Evolutionary conservation across 2,888 invertebrate species (phyloP).

Genomic region (Synergus umbraculus): DNA sequence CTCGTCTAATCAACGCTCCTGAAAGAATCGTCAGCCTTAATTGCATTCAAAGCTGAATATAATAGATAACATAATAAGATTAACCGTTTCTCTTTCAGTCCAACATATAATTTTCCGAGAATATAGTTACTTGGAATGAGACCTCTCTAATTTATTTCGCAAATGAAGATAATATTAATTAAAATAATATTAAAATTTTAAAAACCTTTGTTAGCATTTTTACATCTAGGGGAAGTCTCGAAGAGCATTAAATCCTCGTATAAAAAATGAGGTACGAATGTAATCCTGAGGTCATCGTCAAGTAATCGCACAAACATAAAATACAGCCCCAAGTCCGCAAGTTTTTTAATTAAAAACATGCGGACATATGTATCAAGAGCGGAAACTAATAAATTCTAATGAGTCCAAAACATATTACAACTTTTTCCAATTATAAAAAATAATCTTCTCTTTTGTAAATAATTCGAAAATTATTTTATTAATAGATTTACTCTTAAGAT

Average conservation of each 20-base stretch:
- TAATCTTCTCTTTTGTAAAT: too few species aligned
- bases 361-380: too few species aligned
- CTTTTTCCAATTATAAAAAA: too few species aligned
- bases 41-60: conserved; percentile 61
- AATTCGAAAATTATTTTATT: too few species aligned
- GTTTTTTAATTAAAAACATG: too few species aligned
- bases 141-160: background rate
- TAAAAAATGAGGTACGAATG: background rate
- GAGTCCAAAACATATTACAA: too few species aligned
- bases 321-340: too few species aligned
- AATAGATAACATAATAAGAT: conserved; percentile 67
- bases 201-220: background rate
- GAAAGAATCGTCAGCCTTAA: conserved; percentile 61
- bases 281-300: too few species aligned
- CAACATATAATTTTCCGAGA: conserved; percentile 17
- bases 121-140: background rate
- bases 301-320: too few species aligned
- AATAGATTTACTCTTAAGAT: too few species aligned
- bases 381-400: too few species aligned
- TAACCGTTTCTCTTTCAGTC: conserved; percentile 53
- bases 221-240: background rate
- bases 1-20: conserved; percentile 55
- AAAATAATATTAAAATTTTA: background rate
- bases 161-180: background rate
- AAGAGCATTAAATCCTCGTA: too few species aligned